Percentiles rank a stretch among this genome's conserved stretches.
Conservation (phyloP, 2,113 vertebrate species). For the Zootoca vivipara region DNA sequence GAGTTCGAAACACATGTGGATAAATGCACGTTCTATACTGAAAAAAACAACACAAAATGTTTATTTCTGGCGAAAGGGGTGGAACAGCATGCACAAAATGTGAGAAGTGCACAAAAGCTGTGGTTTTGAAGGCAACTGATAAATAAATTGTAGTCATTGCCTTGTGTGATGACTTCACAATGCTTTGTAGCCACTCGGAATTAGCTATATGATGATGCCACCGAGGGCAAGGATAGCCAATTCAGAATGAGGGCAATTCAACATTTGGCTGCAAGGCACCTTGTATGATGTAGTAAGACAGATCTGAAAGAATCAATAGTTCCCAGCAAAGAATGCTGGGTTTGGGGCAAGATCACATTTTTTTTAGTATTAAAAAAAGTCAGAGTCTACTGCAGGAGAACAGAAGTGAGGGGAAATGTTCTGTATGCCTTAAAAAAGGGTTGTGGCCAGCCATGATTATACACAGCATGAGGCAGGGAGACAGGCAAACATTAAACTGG, state of each 20-base stretch:
- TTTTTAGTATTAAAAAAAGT: not conserved
- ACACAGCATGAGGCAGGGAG: rapidly evolving
- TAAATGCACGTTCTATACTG: too few species aligned
- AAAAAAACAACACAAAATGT: too few species aligned
- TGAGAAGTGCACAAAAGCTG: too few species aligned
- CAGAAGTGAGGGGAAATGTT: not conserved
- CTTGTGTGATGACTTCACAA: not conserved
- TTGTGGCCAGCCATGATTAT: not conserved
- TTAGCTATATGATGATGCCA: not conserved
- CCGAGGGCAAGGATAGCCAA: not conserved
- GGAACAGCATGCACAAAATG: too few species aligned
- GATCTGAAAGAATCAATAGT: not conserved
- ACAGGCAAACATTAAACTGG: not conserved
- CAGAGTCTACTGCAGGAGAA: not conserved
- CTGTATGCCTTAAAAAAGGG: not conserved
- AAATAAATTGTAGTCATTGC: too few species aligned
- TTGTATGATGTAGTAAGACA: too few species aligned
- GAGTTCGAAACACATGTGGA: too few species aligned
- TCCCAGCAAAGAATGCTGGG: not conserved
- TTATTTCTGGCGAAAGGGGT: too few species aligned
- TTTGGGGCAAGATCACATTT: not conserved
- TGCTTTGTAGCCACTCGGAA: not conserved
- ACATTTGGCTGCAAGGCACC: not conserved
- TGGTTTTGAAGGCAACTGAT: too few species aligned
- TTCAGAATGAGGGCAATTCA: not conserved